These are phyloP conservation scores for Dorcus hopei DNA, from an alignment of 2,888 invertebrate genomes.

Conservation along the genomic window DNA sequence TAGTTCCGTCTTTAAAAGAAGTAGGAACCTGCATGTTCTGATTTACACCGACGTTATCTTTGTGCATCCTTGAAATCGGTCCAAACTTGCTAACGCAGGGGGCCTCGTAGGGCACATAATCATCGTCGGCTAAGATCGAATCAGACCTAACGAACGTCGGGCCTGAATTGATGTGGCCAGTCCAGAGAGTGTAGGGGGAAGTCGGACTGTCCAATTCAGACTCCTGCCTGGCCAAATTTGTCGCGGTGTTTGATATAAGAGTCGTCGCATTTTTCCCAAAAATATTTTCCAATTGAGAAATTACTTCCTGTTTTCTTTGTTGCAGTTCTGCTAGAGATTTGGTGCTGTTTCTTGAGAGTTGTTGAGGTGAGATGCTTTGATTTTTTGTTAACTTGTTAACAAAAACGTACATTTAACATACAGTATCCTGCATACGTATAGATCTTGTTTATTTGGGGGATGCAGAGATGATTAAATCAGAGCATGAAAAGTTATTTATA, in stretches of 20 bases:
- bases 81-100: slow-evolving; percentile 66
- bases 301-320: slow-evolving; percentile 60
- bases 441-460: too few species aligned
- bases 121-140: slow-evolving; percentile 59
- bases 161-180: slow-evolving; percentile 36
- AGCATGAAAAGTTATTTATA: too few species aligned
- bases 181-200: slow-evolving; percentile 46
- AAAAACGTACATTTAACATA: not conserved
- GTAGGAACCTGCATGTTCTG: slow-evolving; percentile 34
- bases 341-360: slow-evolving; percentile 42
- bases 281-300: slow-evolving; percentile 60
- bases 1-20: slow-evolving; percentile 39
- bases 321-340: slow-evolving; percentile 58
- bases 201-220: slow-evolving; percentile 42
- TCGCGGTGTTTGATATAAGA: slow-evolving; percentile 46
- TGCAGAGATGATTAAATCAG: too few species aligned
- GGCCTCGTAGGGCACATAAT: slow-evolving; percentile 65
- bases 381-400: slow-evolving; percentile 29
- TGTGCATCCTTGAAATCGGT: slow-evolving; percentile 60
- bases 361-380: slow-evolving; percentile 33
- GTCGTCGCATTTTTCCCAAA: slow-evolving; percentile 52
- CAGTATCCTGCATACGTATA: too few species aligned
- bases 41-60: slow-evolving; percentile 32
- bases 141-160: slow-evolving; percentile 54
- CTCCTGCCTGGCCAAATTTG: slow-evolving; percentile 45